A percentile compares a stretch with the other conserved stretches of the same genome.
phyloP scores from a whole-genome alignment of 2,797 vertebrate species.

The Sus cebifrons region DNA sequence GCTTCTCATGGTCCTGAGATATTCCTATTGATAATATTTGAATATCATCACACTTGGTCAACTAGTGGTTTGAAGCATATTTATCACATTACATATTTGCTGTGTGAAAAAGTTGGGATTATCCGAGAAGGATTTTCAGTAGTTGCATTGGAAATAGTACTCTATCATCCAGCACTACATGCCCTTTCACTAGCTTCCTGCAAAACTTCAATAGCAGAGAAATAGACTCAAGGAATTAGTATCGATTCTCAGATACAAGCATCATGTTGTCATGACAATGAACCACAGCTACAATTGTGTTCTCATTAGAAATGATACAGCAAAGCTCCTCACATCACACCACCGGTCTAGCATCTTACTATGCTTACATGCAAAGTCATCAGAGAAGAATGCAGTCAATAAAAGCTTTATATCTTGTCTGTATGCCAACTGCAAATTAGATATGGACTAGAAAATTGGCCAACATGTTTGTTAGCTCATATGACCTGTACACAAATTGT shows the following conservation, averaged over 20 bases:
- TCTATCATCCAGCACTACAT: not conserved
- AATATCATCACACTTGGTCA: not conserved
- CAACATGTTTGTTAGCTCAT: not conserved
- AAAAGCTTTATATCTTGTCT: not conserved
- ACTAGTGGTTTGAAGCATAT: not conserved
- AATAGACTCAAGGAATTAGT: conserved; percentile 40
- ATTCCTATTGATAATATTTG: not conserved
- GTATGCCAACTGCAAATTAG: not conserved
- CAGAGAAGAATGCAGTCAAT: not conserved
- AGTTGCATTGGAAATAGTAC: not conserved
- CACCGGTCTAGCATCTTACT: not conserved
- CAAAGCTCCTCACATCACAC: not conserved
- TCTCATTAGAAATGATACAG: conserved; percentile 34
- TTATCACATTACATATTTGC: not conserved
- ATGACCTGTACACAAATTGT: not conserved
- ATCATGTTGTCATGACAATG: conserved; percentile 66
- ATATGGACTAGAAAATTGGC: not conserved
- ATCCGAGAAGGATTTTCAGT: not conserved
- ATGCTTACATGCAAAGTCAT: not conserved
- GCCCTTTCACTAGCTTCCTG: not conserved
- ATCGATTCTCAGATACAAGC: conserved; percentile 63
- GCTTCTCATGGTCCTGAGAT: not conserved
- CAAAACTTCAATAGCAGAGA: conserved; percentile 48
- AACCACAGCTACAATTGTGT: not conserved
- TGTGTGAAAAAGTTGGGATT: not conserved